phyloP scores from a whole-genome alignment of 2,113 vertebrate genomes.

The Gadus chalcogrammus region DNA sequence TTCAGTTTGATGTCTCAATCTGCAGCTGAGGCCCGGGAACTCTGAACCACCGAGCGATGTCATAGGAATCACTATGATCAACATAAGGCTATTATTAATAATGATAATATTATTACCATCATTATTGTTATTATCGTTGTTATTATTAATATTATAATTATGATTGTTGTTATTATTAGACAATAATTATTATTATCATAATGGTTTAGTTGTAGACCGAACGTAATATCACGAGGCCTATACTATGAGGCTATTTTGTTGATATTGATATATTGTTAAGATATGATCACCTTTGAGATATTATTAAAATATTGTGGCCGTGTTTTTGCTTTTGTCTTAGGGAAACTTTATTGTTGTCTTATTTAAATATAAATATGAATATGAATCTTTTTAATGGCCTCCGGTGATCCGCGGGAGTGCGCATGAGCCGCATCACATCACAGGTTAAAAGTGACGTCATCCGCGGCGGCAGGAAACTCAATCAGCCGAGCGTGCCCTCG shows the following conservation, averaged over 20 bases:
- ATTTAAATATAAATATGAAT: background rate
- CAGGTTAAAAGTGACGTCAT: conserved; percentile 93
- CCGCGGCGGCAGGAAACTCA: conserved; percentile 82
- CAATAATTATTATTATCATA: too few relatives aligned
- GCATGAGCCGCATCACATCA: conserved; percentile 51
- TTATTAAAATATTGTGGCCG: too few relatives aligned
- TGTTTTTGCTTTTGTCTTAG: too few relatives aligned
- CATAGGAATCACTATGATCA: too few relatives aligned
- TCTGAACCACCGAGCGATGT: too few relatives aligned
- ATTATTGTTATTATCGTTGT: too few relatives aligned
- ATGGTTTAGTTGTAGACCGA: too few relatives aligned
- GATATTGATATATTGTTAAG: background rate
- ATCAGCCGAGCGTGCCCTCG: conserved; percentile 77
- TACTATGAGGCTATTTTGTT: background rate
- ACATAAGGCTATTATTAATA: background rate
- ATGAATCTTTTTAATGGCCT: background rate
- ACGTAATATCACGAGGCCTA: too few relatives aligned
- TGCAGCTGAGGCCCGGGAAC: conserved; percentile 6
- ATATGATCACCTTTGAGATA: background rate
- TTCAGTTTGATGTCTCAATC: conserved; percentile 71
- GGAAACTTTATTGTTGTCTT: too few relatives aligned
- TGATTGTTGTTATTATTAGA: too few relatives aligned
- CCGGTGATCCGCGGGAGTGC: conserved; percentile 31
- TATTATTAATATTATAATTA: background rate
- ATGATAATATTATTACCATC: background rate